Conservation (phyloP, 2,888 invertebrate genomes). For the Gortyna flavago region DNA sequence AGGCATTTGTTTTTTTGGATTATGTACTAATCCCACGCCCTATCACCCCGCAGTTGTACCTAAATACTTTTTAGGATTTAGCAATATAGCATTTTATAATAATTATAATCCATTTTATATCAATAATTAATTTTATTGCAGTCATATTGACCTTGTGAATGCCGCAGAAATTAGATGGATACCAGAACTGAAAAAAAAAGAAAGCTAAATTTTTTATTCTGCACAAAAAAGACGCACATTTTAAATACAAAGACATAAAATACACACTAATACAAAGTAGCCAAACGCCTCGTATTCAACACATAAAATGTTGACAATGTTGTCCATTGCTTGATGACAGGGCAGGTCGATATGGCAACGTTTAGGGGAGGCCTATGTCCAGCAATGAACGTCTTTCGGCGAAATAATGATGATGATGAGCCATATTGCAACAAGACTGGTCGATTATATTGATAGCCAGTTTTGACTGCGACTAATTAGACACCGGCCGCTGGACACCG, state of each 20-base stretch:
- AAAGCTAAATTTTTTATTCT: no score
- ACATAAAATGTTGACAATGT: not conserved
- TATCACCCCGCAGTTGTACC: no score
- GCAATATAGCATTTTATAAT: no score
- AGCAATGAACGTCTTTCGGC: not conserved
- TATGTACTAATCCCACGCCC: no score
- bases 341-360: not conserved
- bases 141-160: not conserved
- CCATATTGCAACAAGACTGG: not conserved
- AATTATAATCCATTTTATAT: no score
- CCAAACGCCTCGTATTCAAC: not conserved
- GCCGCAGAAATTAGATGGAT: not conserved
- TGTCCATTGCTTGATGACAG: not conserved
- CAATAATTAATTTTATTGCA: not conserved
- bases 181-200: not conserved
- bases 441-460: not conserved
- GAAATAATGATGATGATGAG: not conserved
- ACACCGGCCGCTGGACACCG: no score
- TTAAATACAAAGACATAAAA: not conserved
- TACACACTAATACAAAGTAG: not conserved
- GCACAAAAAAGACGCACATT: not conserved
- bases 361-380: not conserved
- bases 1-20: not conserved
- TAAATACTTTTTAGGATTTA: no score
- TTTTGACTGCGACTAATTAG: not conserved